phyloP scores from a whole-genome alignment of 2,113 vertebrate genomes.

The Lagopus leucura region DNA sequence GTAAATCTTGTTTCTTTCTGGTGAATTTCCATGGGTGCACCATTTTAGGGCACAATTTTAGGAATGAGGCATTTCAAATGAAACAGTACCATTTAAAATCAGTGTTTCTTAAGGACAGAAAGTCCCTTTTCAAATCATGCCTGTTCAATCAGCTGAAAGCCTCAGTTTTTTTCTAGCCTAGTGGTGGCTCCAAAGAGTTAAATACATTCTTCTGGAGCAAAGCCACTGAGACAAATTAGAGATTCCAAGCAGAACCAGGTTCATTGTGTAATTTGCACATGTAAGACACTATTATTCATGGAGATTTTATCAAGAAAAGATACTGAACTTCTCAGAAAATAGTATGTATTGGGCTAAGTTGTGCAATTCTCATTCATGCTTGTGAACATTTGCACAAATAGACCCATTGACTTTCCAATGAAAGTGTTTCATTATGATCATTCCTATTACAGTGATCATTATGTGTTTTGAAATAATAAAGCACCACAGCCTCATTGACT shows the following conservation, averaged over 20 bases:
- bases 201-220: slow-evolving; percentile 12
- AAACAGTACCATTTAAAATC: background rate
- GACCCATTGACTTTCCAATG: slow-evolving; percentile 40
- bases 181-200: slow-evolving; percentile 29
- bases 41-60: background rate
- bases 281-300: slow-evolving; percentile 31
- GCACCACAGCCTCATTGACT: slow-evolving; percentile 39
- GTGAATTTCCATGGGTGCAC: background rate
- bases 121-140: slow-evolving; percentile 1
- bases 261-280: slow-evolving; percentile 46
- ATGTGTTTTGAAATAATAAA: slow-evolving; percentile 57
- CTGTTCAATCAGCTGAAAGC: background rate
- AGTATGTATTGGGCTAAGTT: slow-evolving; percentile 9
- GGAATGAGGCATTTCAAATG: background rate
- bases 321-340: slow-evolving; percentile 47
- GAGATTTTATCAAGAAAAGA: slow-evolving; percentile 37
- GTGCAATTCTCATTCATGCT: slow-evolving; percentile 49
- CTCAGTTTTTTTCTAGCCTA: background rate
- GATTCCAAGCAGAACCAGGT: slow-evolving; percentile 46
- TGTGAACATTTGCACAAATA: slow-evolving; percentile 54
- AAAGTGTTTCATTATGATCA: slow-evolving; percentile 49
- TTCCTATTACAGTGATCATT: slow-evolving; percentile 58
- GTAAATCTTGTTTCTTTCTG: background rate
- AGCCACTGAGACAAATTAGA: slow-evolving; percentile 49
- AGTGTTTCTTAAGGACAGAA: slow-evolving; percentile 21